phyloP scores from a whole-genome alignment of 92 coral and sea anemone species.

The Heteractis magnifica region DNA sequence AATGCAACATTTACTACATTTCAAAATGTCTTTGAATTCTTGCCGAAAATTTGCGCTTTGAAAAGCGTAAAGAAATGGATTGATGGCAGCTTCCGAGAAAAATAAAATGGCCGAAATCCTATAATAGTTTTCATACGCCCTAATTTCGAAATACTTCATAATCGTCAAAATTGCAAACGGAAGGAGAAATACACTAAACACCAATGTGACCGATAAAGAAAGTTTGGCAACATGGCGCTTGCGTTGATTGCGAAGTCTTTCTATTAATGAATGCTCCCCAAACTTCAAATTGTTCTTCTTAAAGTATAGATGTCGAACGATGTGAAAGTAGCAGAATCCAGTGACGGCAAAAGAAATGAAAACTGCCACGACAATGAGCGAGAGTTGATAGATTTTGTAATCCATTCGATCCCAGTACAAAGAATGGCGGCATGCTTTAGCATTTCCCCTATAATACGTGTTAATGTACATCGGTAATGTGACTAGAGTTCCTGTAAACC shows the following conservation, averaged over 20 bases:
- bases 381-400: not conserved
- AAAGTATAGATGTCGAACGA: not conserved
- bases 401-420: not conserved
- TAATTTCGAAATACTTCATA: not conserved
- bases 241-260: not conserved
- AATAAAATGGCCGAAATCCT: not conserved
- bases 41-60: constrained; percentile 9
- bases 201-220: constrained; percentile 4
- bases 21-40: not conserved
- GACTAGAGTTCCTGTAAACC: not conserved
- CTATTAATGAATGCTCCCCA: not conserved
- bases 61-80: constrained; percentile 16
- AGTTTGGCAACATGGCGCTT: not conserved
- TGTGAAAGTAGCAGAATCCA: constrained; percentile 5
- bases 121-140: not conserved
- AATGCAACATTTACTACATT: too few species aligned
- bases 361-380: not conserved
- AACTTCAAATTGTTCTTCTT: not conserved
- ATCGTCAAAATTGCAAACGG: not conserved
- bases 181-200: not conserved
- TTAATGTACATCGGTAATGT: constrained; percentile 3
- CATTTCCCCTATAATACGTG: not conserved
- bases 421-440: not conserved
- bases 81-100: not conserved
- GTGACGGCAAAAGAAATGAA: not conserved